Evolutionary conservation across 2,113 vertebrate species (phyloP).

Genomic region (Rhipidura dahli): DNA sequence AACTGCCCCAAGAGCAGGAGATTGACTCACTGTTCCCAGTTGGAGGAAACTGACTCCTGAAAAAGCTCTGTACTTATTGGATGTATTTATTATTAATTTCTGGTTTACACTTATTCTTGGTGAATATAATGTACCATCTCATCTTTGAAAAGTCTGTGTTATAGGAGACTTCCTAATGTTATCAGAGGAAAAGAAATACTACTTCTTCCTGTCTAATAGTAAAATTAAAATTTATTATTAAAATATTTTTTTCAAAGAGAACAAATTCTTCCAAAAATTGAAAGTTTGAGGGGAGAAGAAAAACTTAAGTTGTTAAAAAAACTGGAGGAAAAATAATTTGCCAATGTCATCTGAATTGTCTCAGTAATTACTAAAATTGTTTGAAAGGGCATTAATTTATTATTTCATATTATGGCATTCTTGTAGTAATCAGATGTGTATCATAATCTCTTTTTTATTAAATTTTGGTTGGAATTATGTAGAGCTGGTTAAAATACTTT

Average conservation of each 20-base stretch:
- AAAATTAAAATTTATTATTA: background rate
- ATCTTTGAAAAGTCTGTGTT: background rate
- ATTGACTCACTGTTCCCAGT: background rate
- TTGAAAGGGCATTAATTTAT: background rate
- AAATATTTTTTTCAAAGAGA: background rate
- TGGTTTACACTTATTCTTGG: background rate
- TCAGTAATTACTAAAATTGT: background rate
- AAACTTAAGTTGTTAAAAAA: background rate
- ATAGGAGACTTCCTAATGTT: background rate
- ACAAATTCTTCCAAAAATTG: background rate
- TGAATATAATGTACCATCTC: background rate
- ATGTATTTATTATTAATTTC: background rate
- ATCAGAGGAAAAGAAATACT: background rate
- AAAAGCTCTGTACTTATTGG: background rate
- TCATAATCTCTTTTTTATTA: background rate
- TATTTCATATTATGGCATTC: background rate
- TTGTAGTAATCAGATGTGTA: background rate
- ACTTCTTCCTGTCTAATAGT: background rate
- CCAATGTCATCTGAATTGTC: background rate
- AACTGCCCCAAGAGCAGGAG: background rate
- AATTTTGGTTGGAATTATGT: background rate
- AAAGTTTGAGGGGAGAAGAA: background rate
- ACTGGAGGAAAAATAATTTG: background rate
- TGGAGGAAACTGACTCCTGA: background rate
- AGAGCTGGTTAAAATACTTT: background rate